Base-by-base conservation (phyloP, 1,140 invertebrate species). In the Sycobia sp. region DNA sequence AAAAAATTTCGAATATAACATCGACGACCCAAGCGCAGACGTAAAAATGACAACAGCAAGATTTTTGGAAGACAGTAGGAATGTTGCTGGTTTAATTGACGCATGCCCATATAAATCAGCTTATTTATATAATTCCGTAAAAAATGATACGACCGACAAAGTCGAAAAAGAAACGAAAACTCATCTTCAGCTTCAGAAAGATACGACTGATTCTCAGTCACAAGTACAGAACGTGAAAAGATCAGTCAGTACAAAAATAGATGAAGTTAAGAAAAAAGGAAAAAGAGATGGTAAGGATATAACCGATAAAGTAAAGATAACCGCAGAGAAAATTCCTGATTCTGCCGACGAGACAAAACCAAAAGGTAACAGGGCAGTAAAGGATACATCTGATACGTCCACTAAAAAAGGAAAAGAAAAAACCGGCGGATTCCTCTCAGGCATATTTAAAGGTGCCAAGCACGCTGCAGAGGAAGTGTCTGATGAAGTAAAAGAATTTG, bases 1-100 rank as follows among this genome's bases (percentile, higher is more conserved):
- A 32, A 46, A 18, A 3, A 22, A 16, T 18, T 18, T 8, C 7
- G 60, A 65, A 0, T 69, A 71, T 23, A 66, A 72, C 53, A n/a
- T n/a, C n/a, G n/a, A n/a, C n/a, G n/a, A n/a, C n/a, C n/a, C n/a
- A n/a, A n/a, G n/a, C n/a, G n/a, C n/a, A n/a, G 51, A 75, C 7
- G 1, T 77, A 8, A 68, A 69, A 58, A 55, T 66, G 32, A 47
- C 46, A n/a, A 77, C 75, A 1, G 22, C 53, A 0, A 70, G 74
- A 50, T 77, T 79, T 46, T 25, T 77, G 8, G 72, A 76, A n/a
- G 76, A 78, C 13, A 70, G 67, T 5, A 69, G 50, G 49, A 72
- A 71, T 32, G 59, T 62, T 3, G 71, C 77, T 0, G 60, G 27
- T 20, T 20, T 69, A 7, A 73, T 71, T 5, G 66, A 72, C 16